Percentiles rank a stretch among this genome's conserved stretches.
Conservation (phyloP, 92 coral and sea anemone genomes). For the Pocillopora meandrina region DNA sequence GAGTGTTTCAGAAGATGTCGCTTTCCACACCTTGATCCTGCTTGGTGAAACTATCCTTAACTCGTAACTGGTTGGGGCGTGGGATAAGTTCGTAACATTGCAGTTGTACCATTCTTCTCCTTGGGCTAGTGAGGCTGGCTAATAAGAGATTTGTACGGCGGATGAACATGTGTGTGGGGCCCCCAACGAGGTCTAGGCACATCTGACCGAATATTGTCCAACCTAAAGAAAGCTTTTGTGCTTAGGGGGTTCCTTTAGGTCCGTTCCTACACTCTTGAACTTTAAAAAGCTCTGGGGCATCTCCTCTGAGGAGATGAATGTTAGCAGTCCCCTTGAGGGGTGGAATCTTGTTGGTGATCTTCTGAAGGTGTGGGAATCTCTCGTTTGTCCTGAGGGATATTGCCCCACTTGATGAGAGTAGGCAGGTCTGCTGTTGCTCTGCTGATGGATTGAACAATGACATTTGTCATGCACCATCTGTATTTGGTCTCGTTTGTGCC, state of each 20-base stretch:
- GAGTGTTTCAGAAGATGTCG: constrained; percentile 39
- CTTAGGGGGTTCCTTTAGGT: constrained; percentile 10
- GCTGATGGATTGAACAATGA: too few species aligned
- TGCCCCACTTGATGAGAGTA: too few species aligned
- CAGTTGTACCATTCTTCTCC: background rate
- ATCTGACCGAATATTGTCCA: constrained; percentile 68
- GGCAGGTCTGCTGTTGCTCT: too few species aligned
- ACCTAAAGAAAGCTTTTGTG: constrained; percentile 28
- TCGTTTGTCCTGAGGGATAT: too few species aligned
- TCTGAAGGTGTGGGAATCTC: constrained; percentile 61
- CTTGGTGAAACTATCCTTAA: constrained; percentile 32
- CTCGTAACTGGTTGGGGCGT: constrained; percentile 55
- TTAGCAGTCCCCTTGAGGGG: constrained; percentile 48
- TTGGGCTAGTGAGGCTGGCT: constrained; percentile 16
- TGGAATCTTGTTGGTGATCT: constrained; percentile 59
- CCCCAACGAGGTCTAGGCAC: constrained; percentile 55
- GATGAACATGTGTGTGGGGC: constrained; percentile 49
- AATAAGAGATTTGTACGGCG: constrained; percentile 37
- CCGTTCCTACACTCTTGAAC: constrained; percentile 64
- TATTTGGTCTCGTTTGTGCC: too few species aligned
- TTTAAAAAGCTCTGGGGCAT: constrained; percentile 62
- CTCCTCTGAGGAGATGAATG: constrained; percentile 61
- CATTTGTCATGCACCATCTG: too few species aligned
- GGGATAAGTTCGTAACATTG: constrained; percentile 11
- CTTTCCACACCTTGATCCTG: background rate